Evolutionary conservation across 2,888 invertebrate genomes (phyloP).

Genomic region (Sarcophaga rosellei): DNA sequence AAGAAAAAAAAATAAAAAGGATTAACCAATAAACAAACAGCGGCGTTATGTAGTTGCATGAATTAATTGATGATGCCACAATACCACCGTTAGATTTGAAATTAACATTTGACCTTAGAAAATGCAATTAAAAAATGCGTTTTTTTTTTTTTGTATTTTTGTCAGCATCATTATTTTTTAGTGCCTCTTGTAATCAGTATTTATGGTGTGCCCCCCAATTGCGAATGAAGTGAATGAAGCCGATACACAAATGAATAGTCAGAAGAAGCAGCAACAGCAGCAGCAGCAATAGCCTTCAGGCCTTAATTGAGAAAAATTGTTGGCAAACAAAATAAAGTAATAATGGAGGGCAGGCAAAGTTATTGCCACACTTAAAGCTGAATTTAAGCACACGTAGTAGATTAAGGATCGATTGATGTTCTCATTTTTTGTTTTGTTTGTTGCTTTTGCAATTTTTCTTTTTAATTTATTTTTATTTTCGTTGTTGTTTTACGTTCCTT

Average conservation of each 20-base stretch:
- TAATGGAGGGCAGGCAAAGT: constrained; percentile 28
- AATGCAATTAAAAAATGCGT: neutral
- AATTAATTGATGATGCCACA: neutral
- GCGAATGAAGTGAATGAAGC: neutral
- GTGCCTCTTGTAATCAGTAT: neutral
- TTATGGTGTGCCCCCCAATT: neutral
- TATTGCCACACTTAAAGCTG: constrained; percentile 55
- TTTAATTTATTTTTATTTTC: too few species aligned
- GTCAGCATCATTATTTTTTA: constrained; percentile 10
- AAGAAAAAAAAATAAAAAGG: too few species aligned
- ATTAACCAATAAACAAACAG: neutral
- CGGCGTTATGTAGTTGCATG: neutral
- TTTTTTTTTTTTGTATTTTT: neutral
- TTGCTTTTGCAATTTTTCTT: neutral
- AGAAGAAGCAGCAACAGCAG: neutral
- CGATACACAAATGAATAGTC: neutral
- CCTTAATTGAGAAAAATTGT: too few species aligned
- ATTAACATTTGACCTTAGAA: constrained; percentile 5
- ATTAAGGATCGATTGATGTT: constrained; percentile 46
- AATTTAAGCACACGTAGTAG: constrained; percentile 59
- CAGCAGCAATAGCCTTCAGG: too few species aligned
- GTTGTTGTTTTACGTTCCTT: neutral
- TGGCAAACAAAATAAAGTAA: neutral
- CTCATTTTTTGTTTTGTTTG: constrained; percentile 9
- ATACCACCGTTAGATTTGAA: constrained; percentile 6